phyloP scores from a whole-genome alignment of 1,140 invertebrate species.

The Hyphantria cunea region DNA sequence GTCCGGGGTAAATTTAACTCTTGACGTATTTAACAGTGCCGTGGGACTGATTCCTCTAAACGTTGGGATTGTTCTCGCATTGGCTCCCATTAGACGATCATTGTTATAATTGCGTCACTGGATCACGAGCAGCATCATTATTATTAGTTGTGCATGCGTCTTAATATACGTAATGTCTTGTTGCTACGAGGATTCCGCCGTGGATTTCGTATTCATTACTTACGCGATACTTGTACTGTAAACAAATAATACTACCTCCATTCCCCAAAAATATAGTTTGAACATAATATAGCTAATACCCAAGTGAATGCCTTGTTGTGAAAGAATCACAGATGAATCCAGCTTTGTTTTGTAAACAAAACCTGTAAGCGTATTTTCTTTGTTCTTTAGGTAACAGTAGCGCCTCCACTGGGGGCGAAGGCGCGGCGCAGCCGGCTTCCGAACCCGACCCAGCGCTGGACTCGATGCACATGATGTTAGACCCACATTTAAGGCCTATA shows the following conservation, averaged over 20 bases:
- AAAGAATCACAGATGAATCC: no score
- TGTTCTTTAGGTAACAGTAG: slow-evolving; percentile 73
- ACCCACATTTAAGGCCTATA: slow-evolving; percentile 90
- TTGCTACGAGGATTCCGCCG: no score
- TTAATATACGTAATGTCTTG: slow-evolving; percentile 28
- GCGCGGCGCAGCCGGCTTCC: slow-evolving; percentile 49
- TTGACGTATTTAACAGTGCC: slow-evolving; percentile 70
- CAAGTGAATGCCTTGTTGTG: no score
- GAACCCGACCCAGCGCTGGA: slow-evolving; percentile 85
- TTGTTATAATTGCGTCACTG: slow-evolving; percentile 29
- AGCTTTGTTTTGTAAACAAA: no score
- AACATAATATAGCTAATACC: no score
- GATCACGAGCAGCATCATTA: slow-evolving; percentile 27
- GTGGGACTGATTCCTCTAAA: slow-evolving; percentile 55
- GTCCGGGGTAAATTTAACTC: slow-evolving; percentile 75
- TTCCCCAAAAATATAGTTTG: no score
- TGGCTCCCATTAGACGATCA: slow-evolving; percentile 29
- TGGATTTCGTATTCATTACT: slow-evolving; percentile 14
- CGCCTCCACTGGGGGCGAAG: slow-evolving; percentile 55
- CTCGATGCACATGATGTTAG: slow-evolving; percentile 88
- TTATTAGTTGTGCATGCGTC: slow-evolving; percentile 27
- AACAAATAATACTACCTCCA: no score
- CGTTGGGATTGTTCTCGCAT: slow-evolving; percentile 46
- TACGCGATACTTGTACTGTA: slow-evolving; percentile 9
- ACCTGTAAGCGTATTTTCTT: slow-evolving; percentile 1